Evolutionary conservation across 2,113 vertebrate genomes (phyloP).

Genomic region (Mesocricetus auratus): DNA sequence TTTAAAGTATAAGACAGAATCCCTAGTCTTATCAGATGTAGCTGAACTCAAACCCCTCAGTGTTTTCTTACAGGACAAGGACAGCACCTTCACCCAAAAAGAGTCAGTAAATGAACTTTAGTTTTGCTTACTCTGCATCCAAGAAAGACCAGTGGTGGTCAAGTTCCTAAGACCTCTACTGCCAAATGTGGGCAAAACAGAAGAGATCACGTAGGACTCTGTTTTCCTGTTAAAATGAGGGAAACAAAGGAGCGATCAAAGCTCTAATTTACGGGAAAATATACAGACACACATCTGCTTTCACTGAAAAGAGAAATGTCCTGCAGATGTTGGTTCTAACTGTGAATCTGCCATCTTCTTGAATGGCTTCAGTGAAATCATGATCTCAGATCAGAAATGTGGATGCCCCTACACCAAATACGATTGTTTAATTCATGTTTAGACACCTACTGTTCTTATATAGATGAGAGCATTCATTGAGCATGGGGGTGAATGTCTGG

Average conservation of each 20-base stretch:
- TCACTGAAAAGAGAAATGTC: constrained; percentile 76
- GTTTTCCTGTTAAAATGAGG: constrained; percentile 67
- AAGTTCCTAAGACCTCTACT: constrained; percentile 1
- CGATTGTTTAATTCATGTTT: constrained; percentile 39
- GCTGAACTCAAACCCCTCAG: not conserved
- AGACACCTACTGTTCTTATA: constrained; percentile 29
- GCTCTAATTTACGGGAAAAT: constrained; percentile 71
- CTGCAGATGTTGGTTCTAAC: constrained; percentile 70
- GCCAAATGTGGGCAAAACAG: constrained; percentile 64
- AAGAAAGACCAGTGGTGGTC: not conserved
- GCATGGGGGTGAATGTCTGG: not conserved
- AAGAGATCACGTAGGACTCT: constrained; percentile 61
- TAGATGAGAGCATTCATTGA: not conserved
- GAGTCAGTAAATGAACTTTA: not conserved
- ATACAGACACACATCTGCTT: constrained; percentile 75
- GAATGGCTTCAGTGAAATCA: constrained; percentile 32
- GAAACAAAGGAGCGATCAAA: constrained; percentile 70
- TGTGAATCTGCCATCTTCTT: constrained; percentile 68
- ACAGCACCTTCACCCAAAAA: not conserved
- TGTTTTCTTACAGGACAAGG: constrained; percentile 10
- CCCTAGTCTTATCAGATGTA: not conserved
- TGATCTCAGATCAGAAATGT: constrained; percentile 29
- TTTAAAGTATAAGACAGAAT: not conserved
- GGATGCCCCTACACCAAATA: not conserved
- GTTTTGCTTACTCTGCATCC: not conserved